Conservation (phyloP, 2,113 vertebrate genomes). For the Myxocyprinus asiaticus region DNA sequence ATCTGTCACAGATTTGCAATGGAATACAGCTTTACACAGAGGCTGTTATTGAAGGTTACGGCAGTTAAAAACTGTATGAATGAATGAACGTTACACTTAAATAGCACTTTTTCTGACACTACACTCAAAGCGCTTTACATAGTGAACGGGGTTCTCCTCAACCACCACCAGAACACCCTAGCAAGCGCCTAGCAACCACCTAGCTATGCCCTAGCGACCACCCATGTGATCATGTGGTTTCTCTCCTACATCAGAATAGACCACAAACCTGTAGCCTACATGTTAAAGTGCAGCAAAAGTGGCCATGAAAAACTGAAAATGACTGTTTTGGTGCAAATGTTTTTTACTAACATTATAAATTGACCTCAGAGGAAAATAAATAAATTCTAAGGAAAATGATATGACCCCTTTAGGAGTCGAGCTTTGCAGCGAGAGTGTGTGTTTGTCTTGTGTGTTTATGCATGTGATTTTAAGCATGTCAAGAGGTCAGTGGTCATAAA, state of each 20-base stretch:
- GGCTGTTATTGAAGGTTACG: background rate
- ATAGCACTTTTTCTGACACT: too few species aligned
- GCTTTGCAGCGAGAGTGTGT: constrained; percentile 3
- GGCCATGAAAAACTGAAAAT: too few species aligned
- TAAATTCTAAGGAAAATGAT: too few species aligned
- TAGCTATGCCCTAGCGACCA: too few species aligned
- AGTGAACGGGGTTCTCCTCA: too few species aligned
- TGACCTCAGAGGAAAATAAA: background rate
- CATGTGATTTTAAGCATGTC: constrained; percentile 34
- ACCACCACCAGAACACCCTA: too few species aligned
- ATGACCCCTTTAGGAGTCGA: background rate
- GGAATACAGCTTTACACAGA: background rate
- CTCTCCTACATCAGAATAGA: background rate
- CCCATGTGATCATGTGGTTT: too few species aligned
- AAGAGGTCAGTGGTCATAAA: constrained; percentile 51
- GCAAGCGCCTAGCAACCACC: too few species aligned
- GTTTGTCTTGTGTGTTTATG: constrained; percentile 24
- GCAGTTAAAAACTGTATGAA: background rate
- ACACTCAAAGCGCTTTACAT: too few species aligned
- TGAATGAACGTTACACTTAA: too few species aligned
- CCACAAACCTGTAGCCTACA: background rate
- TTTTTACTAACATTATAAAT: background rate
- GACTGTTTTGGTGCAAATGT: too few species aligned
- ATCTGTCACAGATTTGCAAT: background rate
- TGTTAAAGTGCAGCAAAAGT: too few species aligned